Base-by-base conservation (phyloP, 2,113 vertebrate species). In the Solea senegalensis region DNA sequence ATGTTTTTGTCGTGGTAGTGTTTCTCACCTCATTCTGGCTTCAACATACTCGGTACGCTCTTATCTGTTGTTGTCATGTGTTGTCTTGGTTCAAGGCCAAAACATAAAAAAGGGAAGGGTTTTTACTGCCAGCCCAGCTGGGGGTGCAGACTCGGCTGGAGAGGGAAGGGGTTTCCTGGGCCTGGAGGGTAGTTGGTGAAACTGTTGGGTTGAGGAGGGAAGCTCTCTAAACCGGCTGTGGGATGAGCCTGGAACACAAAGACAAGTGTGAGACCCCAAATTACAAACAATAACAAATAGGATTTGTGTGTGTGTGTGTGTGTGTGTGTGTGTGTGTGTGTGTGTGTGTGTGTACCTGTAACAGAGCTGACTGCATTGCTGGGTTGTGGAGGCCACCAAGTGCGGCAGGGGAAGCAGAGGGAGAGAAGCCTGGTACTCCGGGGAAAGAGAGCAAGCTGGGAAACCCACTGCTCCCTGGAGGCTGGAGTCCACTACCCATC, bases 121-220 rank as follows among this genome's bases (percentile, higher is more conserved):
- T 69, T 71, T 94, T 93, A 99, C 86, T 98, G 98, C 98, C 98
- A 99, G 57, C 97, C 96, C 75, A 96, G 92, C 88, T 96, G 96
- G 3, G 96, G 96, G 76, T 94, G 93, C 58, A 99, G 92, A 75
- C 96, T 94, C 7, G 97, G 95, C 34, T 98, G 98, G 75, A 98
- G 89, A 48, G 96, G 89, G 88, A 98, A 99, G 4, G 96, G 94
- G 43, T 95, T 93, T 81, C 96, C 96, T 48, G 96, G 92, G n/a
- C 95, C 91, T 11, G 96, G 88, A 2, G 96, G 89, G 59, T 97
- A 98, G 88, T 93, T 95, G 76, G 94, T 87, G 86, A 96, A 98
- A 50, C 94, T 95, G 69, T 96, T 97, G 9, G 96, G 92, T 80
- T 98, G 97, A 77, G 95, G 90, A 53, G 95, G 80, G 76, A 95